Base-by-base conservation (phyloP, 1,140 invertebrate species). In the Hirudo medicinalis region DNA sequence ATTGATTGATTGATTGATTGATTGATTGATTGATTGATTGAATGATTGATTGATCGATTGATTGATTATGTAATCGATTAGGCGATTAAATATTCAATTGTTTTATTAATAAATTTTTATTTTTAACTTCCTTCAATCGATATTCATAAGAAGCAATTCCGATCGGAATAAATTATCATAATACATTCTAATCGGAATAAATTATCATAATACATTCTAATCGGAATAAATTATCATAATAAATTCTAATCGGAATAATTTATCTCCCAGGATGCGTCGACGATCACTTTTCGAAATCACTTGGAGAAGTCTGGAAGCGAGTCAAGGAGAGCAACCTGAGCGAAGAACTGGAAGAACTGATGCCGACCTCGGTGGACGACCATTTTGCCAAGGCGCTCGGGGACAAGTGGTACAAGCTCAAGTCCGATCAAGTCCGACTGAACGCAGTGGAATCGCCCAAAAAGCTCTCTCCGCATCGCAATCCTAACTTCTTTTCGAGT, bases 351-450 rank as follows among this genome's bases (percentile, higher is more conserved):
- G 78, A 79, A 25, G 77, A 77, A 9, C 54, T 76, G 15, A 73
- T 75, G 15, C 55, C 78, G 17, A 76, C 75, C 6, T 76, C 86
- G 77, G 91, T 97, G 22, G 94, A 97, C 82, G 94, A 96, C 80
- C 93, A 97, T 79, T 96, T 96, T 82, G 91, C 92, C 19, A 95
- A 96, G 85, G 92, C 94, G 2, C 84, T 96, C 8, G 72, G 72
- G 0, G 91, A 94, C 73, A 94, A 91, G 0, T 97, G 92, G 92
- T 86, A 88, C 72, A 89, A 90, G 81, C 85, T 97, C 32, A 82
- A 84, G 72, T 80, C 80, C 9, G 74, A 74, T 68, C 76, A 78
- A 71, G 82, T 78, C 74, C 76, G 78, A 71, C 77, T 80, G 70
- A 76, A 80, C 72, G 76, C 71, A 3, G 29, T 49, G 54, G 57